Evolutionary conservation across 2,888 invertebrate species (phyloP), one percentile per base, ranked within the genome.

Genomic region (Pristionchus maxplancki): DNA sequence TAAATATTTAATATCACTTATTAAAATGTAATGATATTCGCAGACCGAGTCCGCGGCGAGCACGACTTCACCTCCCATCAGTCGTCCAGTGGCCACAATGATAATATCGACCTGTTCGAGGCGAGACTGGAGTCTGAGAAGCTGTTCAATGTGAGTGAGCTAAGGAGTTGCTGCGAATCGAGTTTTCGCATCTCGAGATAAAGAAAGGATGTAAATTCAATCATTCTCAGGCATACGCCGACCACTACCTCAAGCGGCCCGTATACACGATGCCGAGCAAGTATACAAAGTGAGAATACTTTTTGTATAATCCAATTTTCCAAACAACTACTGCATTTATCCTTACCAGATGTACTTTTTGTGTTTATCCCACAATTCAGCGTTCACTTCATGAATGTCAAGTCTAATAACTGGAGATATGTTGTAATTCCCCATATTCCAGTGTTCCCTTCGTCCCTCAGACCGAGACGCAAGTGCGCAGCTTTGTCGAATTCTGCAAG

Each of bases 231-330:
- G 90, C 90, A 28, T 90, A 89, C 74, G 88, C 90, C 28, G 90
- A 90, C 58, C 88, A 89, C 78, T 89, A 78, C 44, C 86, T 90
- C 50, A 90, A 90, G 81, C 88, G 89, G 15, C 89, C 90, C 4
- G 89, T 89, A 11, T 90, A 89, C 81, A 90, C 89, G 24, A 88
- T 87, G 58, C 31, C 89, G 11, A 82, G 88, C 24, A 81, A 78
- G 28, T 85, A 90, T 64, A 74, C 48, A n/a, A 50, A 64, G 78
- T 89, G 31, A 86, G 89, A 31, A 5, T 44, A 17, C 34, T 20
- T 53, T 5, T 31, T 2, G n/a, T n/a, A n/a, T n/a, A n/a, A n/a
- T n/a, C n/a, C n/a, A n/a, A n/a, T n/a, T n/a, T n/a, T n/a, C n/a
- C n/a, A n/a, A n/a, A n/a, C n/a, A n/a, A n/a, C n/a, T n/a, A n/a